Percentiles rank a stretch among this genome's conserved stretches.
phyloP scores from a whole-genome alignment of 2,888 invertebrate genomes.

The Pelosia muscerda region DNA sequence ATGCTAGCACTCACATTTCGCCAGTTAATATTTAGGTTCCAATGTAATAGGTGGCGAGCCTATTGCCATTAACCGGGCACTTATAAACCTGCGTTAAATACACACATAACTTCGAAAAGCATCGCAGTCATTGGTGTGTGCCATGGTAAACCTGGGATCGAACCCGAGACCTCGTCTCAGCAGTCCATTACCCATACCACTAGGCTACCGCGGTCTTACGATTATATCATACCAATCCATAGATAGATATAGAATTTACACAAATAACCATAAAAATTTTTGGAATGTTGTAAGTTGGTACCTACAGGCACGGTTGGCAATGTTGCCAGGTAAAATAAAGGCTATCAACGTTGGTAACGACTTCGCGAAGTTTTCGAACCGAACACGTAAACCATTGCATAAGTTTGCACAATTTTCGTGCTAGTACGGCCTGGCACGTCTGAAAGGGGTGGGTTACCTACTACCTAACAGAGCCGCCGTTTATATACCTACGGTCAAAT shows the following conservation, averaged over 20 bases:
- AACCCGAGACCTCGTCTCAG: too few species aligned
- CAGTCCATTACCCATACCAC: too few species aligned
- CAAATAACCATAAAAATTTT: background rate
- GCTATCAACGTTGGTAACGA: conserved; percentile 44
- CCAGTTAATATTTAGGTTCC: too few species aligned
- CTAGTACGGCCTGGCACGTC: conserved; percentile 66
- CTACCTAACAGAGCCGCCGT: conserved; percentile 23
- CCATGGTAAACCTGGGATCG: too few species aligned
- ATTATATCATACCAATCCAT: background rate
- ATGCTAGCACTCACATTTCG: too few species aligned
- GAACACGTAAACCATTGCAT: conserved; percentile 57
- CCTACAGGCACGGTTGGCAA: conserved; percentile 42
- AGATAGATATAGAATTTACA: background rate
- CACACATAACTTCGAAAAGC: too few species aligned
- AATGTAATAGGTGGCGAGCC: too few species aligned
- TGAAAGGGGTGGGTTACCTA: conserved; percentile 38
- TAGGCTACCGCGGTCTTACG: too few species aligned
- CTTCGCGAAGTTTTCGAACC: conserved; percentile 54
- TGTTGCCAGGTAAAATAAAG: conserved; percentile 34
- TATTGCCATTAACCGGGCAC: too few species aligned
- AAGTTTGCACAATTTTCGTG: conserved; percentile 67
- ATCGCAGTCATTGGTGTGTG: too few species aligned
- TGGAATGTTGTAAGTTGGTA: conserved; percentile 19
- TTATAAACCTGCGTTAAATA: too few species aligned
- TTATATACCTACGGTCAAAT: conserved; percentile 15